Base-by-base conservation (phyloP, 53 echinoderm and acorn worm species). In the Holothuria leucospilota region DNA sequence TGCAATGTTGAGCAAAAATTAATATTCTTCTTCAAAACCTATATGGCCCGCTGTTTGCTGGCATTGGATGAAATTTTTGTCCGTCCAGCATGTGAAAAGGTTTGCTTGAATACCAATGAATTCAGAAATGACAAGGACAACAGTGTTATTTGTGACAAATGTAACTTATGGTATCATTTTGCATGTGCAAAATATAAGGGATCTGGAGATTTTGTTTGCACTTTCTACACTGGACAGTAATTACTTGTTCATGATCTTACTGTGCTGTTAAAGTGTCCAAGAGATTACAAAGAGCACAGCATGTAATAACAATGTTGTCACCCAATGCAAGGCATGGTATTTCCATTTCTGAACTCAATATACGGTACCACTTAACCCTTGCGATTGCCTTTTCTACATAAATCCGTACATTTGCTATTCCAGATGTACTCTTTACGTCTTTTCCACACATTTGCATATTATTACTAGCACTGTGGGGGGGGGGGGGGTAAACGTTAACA, bases 11-110 rank as follows among this genome's bases (percentile, higher is more conserved):
- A 63, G 26, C 63, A 63, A 25, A 63, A 63, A 63, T 63, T 63
- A 23, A 25, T 63, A 21, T 63, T 63, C 26, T 63, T 42, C 26
- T 63, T 63, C 12, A 63, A 63, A 63, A 63, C 63, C 6, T 63
- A 23, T 26, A 63, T 34, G 71, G 29, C 71, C 29, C 71, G 71
- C 29, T 71, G 39, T 34, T 38, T 71, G 71, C 39, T 71, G 39
- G 71, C 26, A 8, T 71, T 25, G 24, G 71, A 27, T 38, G 71
- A 71, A 38, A 71, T 34, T 27, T 71, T 27, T 71, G 25, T 71
- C 71, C 28, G 71, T 30, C 71, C 71, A 8, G 71, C 29, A 29
- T 71, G 71, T 71, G 71, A 71, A 27, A 71, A 71, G 39, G 71
- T 71, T 28, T 71, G 71, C 29, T 71, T 38, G 6, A 71, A 71